phyloP scores from a whole-genome alignment of 2,888 invertebrate species.

The Leptarthrus brevirostris region DNA sequence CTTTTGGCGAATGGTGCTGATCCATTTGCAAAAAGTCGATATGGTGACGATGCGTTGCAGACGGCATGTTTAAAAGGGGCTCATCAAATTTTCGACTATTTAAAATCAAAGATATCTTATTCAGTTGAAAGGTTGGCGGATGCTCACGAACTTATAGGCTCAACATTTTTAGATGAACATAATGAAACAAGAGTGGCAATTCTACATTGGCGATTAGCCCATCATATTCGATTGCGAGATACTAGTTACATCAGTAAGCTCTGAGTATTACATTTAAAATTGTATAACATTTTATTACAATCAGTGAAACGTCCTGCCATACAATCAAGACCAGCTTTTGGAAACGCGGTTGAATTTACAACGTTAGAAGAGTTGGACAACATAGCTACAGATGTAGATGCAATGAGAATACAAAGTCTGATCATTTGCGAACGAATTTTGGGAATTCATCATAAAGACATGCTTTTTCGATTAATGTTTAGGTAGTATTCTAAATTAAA shows the following conservation, averaged over 20 bases:
- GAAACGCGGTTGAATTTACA: conserved; percentile 79
- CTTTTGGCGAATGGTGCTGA: conserved; percentile 84
- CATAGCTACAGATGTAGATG: conserved; percentile 83
- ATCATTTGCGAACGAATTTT: conserved; percentile 89
- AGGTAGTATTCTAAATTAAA: conserved; percentile 64
- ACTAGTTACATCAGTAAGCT: conserved; percentile 62
- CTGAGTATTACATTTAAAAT: neutral
- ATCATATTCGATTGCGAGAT: conserved; percentile 71
- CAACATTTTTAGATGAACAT: conserved; percentile 89
- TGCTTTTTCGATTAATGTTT: conserved; percentile 81
- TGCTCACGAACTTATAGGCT: conserved; percentile 86
- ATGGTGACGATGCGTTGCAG: conserved; percentile 89
- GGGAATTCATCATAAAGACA: conserved; percentile 87
- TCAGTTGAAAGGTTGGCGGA: conserved; percentile 79
- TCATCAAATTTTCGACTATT: conserved; percentile 76
- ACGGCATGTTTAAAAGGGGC: conserved; percentile 87
- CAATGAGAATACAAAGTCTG: conserved; percentile 86
- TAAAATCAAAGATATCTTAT: conserved; percentile 74
- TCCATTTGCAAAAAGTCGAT: conserved; percentile 79
- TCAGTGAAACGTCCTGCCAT: conserved; percentile 70
- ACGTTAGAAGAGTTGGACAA: conserved; percentile 78
- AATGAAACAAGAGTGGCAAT: conserved; percentile 79
- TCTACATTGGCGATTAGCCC: conserved; percentile 83
- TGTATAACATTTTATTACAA: too few species aligned
- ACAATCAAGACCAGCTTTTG: conserved; percentile 73